These are phyloP conservation scores for rat (Rattus norvegicus) DNA, from an alignment of 2,113 vertebrate genomes.

Conservation along the genomic window DNA sequence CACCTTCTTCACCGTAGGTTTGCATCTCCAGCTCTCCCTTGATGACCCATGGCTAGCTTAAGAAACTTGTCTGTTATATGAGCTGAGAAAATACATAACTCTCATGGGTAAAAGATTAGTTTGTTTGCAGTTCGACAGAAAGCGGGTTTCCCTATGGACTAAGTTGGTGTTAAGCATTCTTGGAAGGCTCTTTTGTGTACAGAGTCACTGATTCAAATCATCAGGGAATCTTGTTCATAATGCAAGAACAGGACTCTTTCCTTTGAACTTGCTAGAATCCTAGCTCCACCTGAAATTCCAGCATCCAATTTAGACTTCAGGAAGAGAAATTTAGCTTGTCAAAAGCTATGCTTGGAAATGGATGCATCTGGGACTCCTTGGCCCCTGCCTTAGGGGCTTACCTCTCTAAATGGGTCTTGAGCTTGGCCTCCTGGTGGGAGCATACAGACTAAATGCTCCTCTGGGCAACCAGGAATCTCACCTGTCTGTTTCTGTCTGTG, in stretches of 20 bases:
- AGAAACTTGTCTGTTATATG: not conserved
- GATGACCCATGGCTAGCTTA: not conserved
- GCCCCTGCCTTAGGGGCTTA: not conserved
- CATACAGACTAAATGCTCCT: not conserved
- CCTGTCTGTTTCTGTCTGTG: not conserved
- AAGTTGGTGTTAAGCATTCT: not conserved
- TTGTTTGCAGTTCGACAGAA: not conserved
- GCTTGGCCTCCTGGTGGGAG: not conserved
- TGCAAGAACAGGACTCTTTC: not conserved
- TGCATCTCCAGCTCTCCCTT: not conserved
- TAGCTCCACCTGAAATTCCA: constrained; percentile 5
- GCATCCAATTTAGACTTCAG: not conserved
- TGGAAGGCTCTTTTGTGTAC: not conserved
- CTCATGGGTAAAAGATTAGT: not conserved
- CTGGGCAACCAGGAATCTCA: not conserved
- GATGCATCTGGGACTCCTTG: not conserved
- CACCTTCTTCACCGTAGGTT: not conserved
- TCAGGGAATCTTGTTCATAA: fast-evolving
- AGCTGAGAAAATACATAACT: constrained; percentile 5
- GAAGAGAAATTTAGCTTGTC: not conserved
- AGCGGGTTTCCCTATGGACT: not conserved
- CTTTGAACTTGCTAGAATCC: constrained; percentile 1
- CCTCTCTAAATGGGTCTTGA: not conserved
- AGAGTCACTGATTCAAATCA: fast-evolving
- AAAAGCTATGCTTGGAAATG: not conserved